These are phyloP conservation scores for Hozukius guyotensis DNA, from an alignment of 2,797 vertebrate genomes.

Conservation along the genomic window DNA sequence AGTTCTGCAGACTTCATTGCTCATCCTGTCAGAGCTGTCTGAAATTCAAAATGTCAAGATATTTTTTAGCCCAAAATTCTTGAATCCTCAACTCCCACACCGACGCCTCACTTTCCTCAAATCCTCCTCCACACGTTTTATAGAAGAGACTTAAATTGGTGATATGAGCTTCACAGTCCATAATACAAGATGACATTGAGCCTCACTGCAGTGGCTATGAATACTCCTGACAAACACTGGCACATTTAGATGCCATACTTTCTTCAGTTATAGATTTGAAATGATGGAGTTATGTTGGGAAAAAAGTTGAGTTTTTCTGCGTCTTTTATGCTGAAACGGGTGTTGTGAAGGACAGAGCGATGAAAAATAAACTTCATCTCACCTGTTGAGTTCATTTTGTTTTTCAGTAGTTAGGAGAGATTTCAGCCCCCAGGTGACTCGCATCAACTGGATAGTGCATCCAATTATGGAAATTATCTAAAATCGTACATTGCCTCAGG, in stretches of 20 bases:
- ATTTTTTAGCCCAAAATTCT: background rate
- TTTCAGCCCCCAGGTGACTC: background rate
- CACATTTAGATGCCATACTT: background rate
- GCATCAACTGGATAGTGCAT: background rate
- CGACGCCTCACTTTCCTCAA: background rate
- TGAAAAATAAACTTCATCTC: background rate
- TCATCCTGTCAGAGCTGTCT: background rate
- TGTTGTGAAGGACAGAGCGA: background rate
- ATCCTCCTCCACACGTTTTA: background rate
- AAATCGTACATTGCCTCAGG: background rate
- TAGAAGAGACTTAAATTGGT: background rate
- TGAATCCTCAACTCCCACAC: background rate
- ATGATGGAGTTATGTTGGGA: background rate
- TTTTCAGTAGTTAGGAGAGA: background rate
- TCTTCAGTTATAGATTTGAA: background rate
- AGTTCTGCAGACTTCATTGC: background rate
- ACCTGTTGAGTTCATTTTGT: background rate
- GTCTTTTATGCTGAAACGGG: background rate
- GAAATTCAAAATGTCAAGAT: slow-evolving; percentile 5
- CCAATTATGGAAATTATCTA: slow-evolving; percentile 7
- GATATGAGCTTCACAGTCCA: background rate
- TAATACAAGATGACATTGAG: background rate
- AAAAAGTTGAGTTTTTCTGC: background rate
- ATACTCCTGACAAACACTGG: background rate
- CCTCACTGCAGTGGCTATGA: background rate